These are phyloP conservation scores for Upupa epops DNA, from an alignment of 2,113 vertebrate genomes.

Conservation along the genomic window DNA sequence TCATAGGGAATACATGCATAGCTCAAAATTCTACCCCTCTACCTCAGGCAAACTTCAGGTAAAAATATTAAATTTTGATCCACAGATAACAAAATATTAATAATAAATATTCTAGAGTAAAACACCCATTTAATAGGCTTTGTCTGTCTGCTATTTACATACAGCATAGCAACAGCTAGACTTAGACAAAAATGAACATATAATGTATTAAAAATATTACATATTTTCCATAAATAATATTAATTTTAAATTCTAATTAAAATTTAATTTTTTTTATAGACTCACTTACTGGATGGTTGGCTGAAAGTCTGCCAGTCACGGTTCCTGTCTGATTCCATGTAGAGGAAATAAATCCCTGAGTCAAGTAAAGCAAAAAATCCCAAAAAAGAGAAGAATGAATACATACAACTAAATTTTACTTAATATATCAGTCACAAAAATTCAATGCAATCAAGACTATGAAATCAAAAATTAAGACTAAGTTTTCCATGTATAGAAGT, in stretches of 20 bases:
- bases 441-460: not conserved
- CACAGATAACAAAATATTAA: not conserved
- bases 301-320: constrained; percentile 87
- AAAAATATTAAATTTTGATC: not conserved
- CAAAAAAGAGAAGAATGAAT: not conserved
- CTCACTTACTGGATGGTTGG: constrained; percentile 87
- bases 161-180: not conserved
- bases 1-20: not conserved
- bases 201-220: not conserved
- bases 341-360: constrained; percentile 71
- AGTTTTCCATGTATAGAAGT: not conserved
- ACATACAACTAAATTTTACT: not conserved
- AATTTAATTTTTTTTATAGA: not conserved
- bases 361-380: not conserved
- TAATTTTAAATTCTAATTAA: not conserved
- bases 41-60: not conserved
- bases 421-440: not conserved
- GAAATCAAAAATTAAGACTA: not conserved
- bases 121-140: not conserved
- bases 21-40: not conserved
- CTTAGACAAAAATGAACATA: not conserved
- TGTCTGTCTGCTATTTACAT: not conserved
- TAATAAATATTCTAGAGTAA: not conserved
- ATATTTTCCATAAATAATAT: not conserved
- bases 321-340: constrained; percentile 84